These are phyloP conservation scores for Eudyptes chrysolophus DNA, from an alignment of 2,113 vertebrate genomes.

Conservation along the genomic window DNA sequence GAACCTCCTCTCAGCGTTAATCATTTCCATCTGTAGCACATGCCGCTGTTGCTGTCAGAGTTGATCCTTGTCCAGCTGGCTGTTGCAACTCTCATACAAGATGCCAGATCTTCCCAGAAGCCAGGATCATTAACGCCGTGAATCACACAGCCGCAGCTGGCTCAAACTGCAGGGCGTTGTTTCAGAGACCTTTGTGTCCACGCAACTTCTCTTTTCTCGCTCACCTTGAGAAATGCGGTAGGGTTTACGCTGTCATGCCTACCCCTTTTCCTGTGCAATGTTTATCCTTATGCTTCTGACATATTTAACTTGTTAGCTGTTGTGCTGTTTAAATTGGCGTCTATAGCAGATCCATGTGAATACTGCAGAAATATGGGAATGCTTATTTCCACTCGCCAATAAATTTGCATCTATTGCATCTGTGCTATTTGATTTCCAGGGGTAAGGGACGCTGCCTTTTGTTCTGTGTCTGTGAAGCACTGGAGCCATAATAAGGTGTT, in stretches of 20 bases:
- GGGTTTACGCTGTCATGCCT: not conserved
- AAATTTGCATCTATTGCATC: not conserved
- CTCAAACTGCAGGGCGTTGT: not conserved
- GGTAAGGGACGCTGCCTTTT: not conserved
- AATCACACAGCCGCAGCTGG: not conserved
- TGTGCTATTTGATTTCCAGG: not conserved
- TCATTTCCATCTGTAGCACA: not conserved
- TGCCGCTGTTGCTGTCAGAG: not conserved
- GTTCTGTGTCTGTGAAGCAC: not conserved
- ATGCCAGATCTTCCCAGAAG: not conserved
- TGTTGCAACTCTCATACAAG: not conserved
- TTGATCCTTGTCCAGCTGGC: conserved; percentile 9
- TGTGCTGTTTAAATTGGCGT: not conserved
- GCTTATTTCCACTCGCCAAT: not conserved
- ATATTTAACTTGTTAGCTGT: not conserved
- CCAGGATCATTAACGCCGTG: not conserved
- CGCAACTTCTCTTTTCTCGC: not conserved
- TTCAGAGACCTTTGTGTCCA: not conserved
- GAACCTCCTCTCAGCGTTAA: not conserved
- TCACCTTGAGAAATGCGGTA: not conserved
- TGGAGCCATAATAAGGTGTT: not conserved
- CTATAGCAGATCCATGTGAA: not conserved
- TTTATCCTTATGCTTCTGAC: not conserved
- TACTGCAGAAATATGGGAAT: not conserved
- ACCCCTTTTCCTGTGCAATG: not conserved